Base-by-base conservation (phyloP, 2,888 invertebrate genomes). In the Mimachlamys varia region DNA sequence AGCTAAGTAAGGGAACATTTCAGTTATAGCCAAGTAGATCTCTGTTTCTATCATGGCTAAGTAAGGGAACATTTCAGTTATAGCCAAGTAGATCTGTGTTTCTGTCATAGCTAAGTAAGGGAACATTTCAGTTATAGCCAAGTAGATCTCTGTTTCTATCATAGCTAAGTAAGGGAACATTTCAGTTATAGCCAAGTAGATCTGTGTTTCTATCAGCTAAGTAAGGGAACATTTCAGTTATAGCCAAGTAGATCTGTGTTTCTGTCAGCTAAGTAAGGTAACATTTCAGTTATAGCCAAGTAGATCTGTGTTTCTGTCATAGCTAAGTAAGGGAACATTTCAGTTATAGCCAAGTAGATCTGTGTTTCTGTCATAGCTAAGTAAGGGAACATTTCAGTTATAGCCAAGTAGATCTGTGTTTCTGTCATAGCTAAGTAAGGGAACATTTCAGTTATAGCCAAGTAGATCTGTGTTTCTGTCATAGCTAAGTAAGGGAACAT, bases 221-320 rank as follows among this genome's bases (percentile, higher is more conserved):
- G 10, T 58, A 58, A 19, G 58, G 22, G 3, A 58, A 19, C 19
- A 22, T 19, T 58, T 19, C 58, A 4, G 55, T 27, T 89, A 15
- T 17, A 89, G 88, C 2, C 88, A 37, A 88, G 3, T 44, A n/a
- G n/a, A n/a, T n/a, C n/a, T n/a, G n/a, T n/a, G n/a, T n/a, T n/a
- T n/a, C n/a, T n/a, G n/a, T n/a, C n/a, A n/a, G 88, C 15, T 19
- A 15, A 88, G 5, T 17, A 44, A 44, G 44, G 3, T 7, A 3
- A 44, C n/a, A 33, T 99, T 96, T 99, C 99, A 87, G 98, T 99
- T 12, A 99, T 99, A 96, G 99, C 99, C 38, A 99, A 99, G 98
- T 98, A 97, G 97, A 44, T 99, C 90, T 97, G 97, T 76, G 98
- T 99, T 96, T 99, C 99, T 76, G 98, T 99, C 12, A 99, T 99